These are phyloP conservation scores for Ceyx cyanopectus DNA, from an alignment of 2,113 vertebrate species.

Conservation along the genomic window DNA sequence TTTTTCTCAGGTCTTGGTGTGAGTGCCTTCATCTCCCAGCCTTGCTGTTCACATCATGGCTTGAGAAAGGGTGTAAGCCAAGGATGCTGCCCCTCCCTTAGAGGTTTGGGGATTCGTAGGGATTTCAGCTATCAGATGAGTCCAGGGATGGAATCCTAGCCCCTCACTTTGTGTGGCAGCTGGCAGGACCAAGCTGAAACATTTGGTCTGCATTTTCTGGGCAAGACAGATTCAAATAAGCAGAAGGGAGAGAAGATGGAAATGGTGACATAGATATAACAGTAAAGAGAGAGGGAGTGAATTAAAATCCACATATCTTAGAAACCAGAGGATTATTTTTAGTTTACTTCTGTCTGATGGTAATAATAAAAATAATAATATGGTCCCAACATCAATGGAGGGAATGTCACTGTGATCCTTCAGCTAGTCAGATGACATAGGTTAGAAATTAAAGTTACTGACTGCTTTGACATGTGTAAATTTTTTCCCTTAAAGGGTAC, in stretches of 20 bases:
- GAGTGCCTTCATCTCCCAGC: neutral
- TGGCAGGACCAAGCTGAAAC: neutral
- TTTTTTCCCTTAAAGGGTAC: conserved; percentile 22
- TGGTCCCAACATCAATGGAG: neutral
- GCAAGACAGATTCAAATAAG: neutral
- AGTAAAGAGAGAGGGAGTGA: neutral
- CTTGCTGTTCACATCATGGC: too few relatives aligned
- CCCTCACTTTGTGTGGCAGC: neutral
- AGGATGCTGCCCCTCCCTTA: too few relatives aligned
- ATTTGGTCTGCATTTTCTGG: neutral
- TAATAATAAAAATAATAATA: neutral
- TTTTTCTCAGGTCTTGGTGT: neutral
- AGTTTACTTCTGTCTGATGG: neutral
- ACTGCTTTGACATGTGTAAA: conserved; percentile 18
- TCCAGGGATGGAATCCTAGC: neutral
- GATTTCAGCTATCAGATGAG: neutral
- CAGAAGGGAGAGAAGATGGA: neutral
- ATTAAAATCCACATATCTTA: neutral
- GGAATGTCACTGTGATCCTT: conserved; percentile 28
- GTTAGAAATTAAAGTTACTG: conserved; percentile 40
- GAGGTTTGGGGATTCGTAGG: too few relatives aligned
- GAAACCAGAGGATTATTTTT: neutral
- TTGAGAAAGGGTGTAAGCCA: too few relatives aligned
- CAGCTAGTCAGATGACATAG: neutral
- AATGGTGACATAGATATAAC: neutral